Conservation (phyloP, 2,888 invertebrate genomes). For the Eustalomyia histrio region DNA sequence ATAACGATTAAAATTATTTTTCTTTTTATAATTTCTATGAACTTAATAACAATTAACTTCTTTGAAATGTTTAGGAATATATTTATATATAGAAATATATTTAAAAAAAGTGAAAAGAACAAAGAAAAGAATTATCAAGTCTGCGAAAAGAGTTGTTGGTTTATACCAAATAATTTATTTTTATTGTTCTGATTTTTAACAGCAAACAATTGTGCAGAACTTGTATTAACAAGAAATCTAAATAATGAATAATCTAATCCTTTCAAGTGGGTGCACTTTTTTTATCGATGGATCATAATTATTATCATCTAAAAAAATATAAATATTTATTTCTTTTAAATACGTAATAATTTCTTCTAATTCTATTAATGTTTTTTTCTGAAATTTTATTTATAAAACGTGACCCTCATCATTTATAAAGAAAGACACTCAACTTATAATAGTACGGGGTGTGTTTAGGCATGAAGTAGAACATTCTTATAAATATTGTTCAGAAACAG, state of each 20-base stretch:
- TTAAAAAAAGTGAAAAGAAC: conserved; percentile 44
- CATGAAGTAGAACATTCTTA: conserved; percentile 2
- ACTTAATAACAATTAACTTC: conserved; percentile 61
- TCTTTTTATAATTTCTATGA: conserved; percentile 49
- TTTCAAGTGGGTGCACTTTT: conserved; percentile 49
- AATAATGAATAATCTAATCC: conserved; percentile 8
- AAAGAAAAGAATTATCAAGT: conserved; percentile 16
- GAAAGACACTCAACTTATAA: background rate
- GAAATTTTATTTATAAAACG: background rate
- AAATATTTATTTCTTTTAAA: conserved; percentile 36
- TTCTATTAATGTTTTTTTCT: conserved; percentile 5
- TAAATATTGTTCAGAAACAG: background rate
- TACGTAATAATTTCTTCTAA: conserved; percentile 52
- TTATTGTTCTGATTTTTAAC: conserved; percentile 3
- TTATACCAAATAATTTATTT: background rate
- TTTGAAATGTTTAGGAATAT: conserved; percentile 25
- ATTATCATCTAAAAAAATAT: background rate
- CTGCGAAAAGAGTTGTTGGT: conserved; percentile 21
- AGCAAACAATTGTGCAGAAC: conserved; percentile 27
- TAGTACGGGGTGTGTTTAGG: background rate
- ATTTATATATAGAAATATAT: conserved; percentile 1
- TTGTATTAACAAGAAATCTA: conserved; percentile 2
- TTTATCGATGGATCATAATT: conserved; percentile 40
- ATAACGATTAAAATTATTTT: conserved; percentile 45
- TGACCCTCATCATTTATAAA: conserved; percentile 63